Conservation (phyloP, 2,888 invertebrate genomes). For the Blomia tropicalis region DNA sequence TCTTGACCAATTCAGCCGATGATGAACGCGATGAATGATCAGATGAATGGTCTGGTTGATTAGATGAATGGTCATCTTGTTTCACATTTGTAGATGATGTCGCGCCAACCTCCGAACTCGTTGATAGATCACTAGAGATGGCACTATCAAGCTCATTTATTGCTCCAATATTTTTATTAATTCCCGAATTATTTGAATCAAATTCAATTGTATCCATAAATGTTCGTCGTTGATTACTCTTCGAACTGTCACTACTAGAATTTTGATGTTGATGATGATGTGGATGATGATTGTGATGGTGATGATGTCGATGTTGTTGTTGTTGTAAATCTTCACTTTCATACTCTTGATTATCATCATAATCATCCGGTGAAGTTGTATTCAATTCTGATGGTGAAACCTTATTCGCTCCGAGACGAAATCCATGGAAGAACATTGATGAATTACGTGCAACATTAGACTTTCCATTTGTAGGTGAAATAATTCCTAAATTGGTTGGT, state of each 20-base stretch:
- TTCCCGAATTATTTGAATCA: neutral
- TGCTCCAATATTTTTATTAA: neutral
- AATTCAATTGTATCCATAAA: neutral
- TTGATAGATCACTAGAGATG: neutral
- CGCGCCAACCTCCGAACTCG: neutral
- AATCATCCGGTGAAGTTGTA: neutral
- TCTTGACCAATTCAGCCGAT: neutral
- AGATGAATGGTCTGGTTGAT: constrained; percentile 2
- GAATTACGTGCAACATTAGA: constrained; percentile 4
- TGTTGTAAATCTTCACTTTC: neutral
- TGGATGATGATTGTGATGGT: neutral
- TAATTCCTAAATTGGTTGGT: too few relatives aligned
- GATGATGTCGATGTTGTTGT: neutral
- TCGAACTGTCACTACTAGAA: too few relatives aligned
- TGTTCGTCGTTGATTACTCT: too few relatives aligned
- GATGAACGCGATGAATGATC: constrained; percentile 1
- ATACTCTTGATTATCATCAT: neutral
- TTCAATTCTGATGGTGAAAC: neutral
- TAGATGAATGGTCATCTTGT: neutral
- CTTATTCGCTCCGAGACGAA: neutral
- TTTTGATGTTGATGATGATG: neutral
- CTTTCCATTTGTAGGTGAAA: neutral
- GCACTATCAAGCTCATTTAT: neutral
- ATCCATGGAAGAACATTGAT: neutral
- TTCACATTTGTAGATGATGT: too few relatives aligned